phyloP scores from a whole-genome alignment of 2,888 invertebrate genomes.

The Drosophila yooni region DNA sequence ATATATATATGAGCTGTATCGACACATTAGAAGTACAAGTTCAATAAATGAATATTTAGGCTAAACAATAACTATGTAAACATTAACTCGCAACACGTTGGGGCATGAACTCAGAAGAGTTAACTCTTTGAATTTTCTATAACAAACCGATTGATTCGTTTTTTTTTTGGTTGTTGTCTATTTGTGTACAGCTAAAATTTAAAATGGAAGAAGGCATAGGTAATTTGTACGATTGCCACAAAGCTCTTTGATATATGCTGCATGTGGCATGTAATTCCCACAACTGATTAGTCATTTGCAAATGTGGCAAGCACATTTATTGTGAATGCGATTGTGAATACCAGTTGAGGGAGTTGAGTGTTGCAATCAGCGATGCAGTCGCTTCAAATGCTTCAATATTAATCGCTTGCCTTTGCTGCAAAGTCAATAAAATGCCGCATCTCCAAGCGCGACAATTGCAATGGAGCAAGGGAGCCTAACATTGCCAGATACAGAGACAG shows the following conservation, averaged over 20 bases:
- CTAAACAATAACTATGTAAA: background rate
- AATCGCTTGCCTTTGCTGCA: constrained; percentile 2
- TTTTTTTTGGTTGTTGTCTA: background rate
- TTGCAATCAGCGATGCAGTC: constrained; percentile 1
- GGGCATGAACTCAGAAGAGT: background rate
- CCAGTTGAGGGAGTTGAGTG: constrained; percentile 3
- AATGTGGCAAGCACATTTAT: constrained; percentile 4
- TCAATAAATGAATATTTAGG: background rate
- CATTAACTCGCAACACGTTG: background rate
- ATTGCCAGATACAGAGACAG: background rate
- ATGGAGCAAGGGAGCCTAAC: constrained; percentile 1
- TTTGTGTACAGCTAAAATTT: background rate
- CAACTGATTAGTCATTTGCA: constrained; percentile 9
- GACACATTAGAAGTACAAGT: background rate
- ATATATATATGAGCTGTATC: background rate
- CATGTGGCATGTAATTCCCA: constrained; percentile 13
- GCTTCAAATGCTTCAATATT: background rate
- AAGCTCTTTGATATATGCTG: background rate
- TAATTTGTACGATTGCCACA: constrained; percentile 5
- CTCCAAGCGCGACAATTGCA: constrained; percentile 28
- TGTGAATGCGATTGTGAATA: constrained; percentile 1
- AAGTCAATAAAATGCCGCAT: constrained; percentile 33
- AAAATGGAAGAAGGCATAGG: background rate
- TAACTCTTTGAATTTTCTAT: background rate
- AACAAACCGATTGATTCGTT: background rate